Conservation (phyloP, 2,888 invertebrate species). For the Phania funesta region DNA sequence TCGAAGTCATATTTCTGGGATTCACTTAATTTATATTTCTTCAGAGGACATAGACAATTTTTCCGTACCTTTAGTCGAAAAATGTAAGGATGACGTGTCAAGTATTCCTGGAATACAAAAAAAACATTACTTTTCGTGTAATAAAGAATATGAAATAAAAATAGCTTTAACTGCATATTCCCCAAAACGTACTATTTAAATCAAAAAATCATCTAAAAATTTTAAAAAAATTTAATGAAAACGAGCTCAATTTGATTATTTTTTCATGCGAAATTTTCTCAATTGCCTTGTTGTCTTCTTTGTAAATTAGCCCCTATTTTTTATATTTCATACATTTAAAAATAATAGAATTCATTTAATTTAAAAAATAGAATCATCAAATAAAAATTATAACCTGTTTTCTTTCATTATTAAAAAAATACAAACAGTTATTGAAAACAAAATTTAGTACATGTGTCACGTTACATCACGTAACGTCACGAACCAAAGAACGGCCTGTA, state of each 20-base stretch:
- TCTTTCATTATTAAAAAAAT: not conserved
- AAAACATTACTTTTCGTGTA: no score
- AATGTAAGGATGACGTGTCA: not conserved
- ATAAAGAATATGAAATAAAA: no score
- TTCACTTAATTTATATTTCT: constrained; percentile 11
- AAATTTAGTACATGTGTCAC: not conserved
- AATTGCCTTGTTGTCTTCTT: not conserved
- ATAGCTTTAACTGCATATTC: no score
- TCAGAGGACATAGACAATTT: constrained; percentile 9
- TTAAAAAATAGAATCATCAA: not conserved
- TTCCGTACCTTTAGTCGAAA: not conserved
- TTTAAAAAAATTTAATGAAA: not conserved
- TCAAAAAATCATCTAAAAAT: no score
- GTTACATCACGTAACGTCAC: constrained; percentile 11
- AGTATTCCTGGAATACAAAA: no score
- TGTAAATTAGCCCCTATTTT: not conserved
- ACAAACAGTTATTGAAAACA: not conserved
- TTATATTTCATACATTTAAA: not conserved
- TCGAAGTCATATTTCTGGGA: not conserved
- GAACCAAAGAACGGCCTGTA: constrained; percentile 3
- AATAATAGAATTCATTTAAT: no score
- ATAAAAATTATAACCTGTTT: not conserved
- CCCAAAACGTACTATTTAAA: no score
- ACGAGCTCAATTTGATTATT: not conserved
- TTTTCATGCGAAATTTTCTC: not conserved